Evolutionary conservation across 2,888 invertebrate species (phyloP), one percentile per base, ranked within the genome.

Genomic region (Drosophila percnosoma): DNA sequence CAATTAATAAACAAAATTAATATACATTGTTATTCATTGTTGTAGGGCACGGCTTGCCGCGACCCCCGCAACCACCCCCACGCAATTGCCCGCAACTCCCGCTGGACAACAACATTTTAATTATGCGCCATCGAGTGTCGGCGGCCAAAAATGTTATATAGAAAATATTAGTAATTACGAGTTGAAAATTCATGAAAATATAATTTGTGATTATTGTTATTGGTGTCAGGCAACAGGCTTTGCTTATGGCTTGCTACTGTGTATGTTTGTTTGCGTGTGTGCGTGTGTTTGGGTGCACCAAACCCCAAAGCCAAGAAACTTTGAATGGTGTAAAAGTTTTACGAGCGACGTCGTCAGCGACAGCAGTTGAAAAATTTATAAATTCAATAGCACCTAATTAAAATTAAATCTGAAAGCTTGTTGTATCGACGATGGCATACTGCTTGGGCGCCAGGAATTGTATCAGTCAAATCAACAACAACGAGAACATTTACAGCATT

Each of bases 161-260:
- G 72, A 86, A 89, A 82, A 84, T 90, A 83, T 89, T 89, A 89
- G 90, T 91, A 91, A 91, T 91, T 89, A 90, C 78, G 87, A 90
- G 90, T 85, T 90, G 88, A 80, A 89, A 91, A 84, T 89, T 91
- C 89, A 91, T 91, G 90, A 89, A 91, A 89, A 91, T 89, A 83
- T 83, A 91, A 91, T 91, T 91, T 91, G 90, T 83, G 89, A 89
- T 91, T 91, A 90, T 90, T 91, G 90, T 91, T 91, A 90, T 89
- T 89, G 88, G 85, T 85, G 78, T 77, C 78, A 73, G 85, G 80
- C 79, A 64, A 68, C 74, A 68, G 78, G 78, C 78, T 57, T 57
- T 71, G 66, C 54, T 68, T 57, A 61, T 42, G 72, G 76, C 49
- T 40, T 65, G 64, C 57, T 21, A 21, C 21, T 40, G n/a, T 29